These are phyloP conservation scores for Naso thynnoides DNA, from an alignment of 2,797 vertebrate species.

Conservation along the genomic window DNA sequence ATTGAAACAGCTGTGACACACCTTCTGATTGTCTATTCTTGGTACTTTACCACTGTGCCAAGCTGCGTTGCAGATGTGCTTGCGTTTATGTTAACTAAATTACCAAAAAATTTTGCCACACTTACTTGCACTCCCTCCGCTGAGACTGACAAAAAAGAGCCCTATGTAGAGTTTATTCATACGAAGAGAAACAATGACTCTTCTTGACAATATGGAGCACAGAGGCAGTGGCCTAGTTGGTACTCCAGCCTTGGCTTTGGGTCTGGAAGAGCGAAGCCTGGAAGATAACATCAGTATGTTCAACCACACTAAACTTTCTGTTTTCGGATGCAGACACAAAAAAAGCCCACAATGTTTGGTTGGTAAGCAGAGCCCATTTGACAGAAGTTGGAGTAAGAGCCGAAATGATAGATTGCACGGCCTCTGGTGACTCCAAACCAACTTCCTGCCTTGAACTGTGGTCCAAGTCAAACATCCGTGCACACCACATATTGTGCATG, in stretches of 20 bases:
- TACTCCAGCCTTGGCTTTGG: not conserved
- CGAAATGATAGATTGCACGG: constrained; percentile 22
- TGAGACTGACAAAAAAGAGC: too few species aligned
- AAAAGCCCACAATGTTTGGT: not conserved
- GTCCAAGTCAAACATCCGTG: constrained; percentile 52
- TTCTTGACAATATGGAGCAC: not conserved
- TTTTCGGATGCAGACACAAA: not conserved
- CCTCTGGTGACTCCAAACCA: constrained; percentile 43
- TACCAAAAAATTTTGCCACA: too few species aligned
- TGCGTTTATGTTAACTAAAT: too few species aligned
- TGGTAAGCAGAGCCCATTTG: not conserved
- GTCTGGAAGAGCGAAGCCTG: not conserved
- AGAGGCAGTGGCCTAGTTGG: not conserved
- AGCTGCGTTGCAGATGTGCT: too few species aligned
- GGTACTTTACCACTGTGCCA: too few species aligned
- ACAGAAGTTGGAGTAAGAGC: not conserved
- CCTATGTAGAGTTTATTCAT: not conserved
- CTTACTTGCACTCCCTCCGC: too few species aligned
- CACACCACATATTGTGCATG: not conserved
- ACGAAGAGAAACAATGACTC: not conserved
- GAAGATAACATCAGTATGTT: not conserved
- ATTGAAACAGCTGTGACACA: too few species aligned
- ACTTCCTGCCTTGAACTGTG: constrained; percentile 49
- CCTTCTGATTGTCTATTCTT: too few species aligned
- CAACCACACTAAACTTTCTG: constrained; percentile 1